phyloP scores from a whole-genome alignment of 2,113 vertebrate species.

The Anarrhichthys ocellatus region DNA sequence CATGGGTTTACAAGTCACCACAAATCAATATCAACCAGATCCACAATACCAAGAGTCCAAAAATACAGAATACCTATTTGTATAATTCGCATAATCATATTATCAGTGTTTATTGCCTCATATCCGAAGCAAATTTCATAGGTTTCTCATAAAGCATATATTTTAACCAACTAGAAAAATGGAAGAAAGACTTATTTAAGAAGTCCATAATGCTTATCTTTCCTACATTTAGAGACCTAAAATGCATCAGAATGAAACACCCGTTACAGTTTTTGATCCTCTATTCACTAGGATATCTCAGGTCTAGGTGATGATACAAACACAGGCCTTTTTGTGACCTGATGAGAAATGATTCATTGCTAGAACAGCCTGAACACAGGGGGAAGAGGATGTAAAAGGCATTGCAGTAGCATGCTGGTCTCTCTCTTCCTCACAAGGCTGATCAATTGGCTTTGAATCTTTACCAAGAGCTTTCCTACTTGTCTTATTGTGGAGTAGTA shows the following conservation, averaged over 20 bases:
- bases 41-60: neutral
- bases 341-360: slow-evolving; percentile 18
- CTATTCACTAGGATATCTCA: neutral
- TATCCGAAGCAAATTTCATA: neutral
- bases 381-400: slow-evolving; percentile 13
- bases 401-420: neutral
- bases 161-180: neutral
- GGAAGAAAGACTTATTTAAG: neutral
- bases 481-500: slow-evolving; percentile 11
- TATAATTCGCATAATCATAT: neutral
- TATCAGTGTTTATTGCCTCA: neutral
- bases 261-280: neutral
- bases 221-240: neutral
- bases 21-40: neutral
- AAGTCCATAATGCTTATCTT: neutral
- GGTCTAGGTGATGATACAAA: neutral
- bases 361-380: slow-evolving; percentile 17
- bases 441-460: slow-evolving; percentile 53
- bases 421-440: slow-evolving; percentile 35
- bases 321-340: neutral
- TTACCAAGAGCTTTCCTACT: slow-evolving; percentile 27
- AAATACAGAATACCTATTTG: neutral
- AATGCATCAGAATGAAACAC: neutral
- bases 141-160: neutral
- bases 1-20: neutral